Conservation (phyloP, 2,113 vertebrate genomes). For the Apeltes quadracus region DNA sequence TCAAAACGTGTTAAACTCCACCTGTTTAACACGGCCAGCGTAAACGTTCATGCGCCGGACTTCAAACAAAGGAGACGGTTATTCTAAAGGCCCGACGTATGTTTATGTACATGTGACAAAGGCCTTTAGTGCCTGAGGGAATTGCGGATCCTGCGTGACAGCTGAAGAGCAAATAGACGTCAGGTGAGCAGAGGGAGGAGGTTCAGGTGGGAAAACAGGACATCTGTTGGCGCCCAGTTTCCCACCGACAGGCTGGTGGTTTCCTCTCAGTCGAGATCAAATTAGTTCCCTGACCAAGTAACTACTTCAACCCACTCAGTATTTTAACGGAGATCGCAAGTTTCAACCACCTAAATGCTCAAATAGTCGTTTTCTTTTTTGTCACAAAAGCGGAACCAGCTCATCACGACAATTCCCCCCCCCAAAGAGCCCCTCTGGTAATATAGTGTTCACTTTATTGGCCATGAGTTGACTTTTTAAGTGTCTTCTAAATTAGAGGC, state of each 20-base stretch:
- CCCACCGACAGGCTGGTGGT: neutral
- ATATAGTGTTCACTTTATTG: constrained; percentile 68
- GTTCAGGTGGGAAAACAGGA: neutral
- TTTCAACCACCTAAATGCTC: neutral
- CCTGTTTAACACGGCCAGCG: constrained; percentile 12
- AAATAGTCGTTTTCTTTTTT: constrained; percentile 12
- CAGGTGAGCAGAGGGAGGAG: neutral
- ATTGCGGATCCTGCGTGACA: constrained; percentile 5
- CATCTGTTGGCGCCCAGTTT: neutral
- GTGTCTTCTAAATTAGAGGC: constrained; percentile 72
- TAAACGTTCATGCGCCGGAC: neutral
- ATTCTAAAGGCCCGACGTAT: neutral
- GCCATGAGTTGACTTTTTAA: constrained; percentile 72
- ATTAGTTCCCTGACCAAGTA: neutral
- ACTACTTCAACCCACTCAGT: neutral
- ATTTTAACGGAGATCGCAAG: neutral
- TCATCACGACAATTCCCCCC: constrained; percentile 8
- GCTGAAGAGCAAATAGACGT: neutral
- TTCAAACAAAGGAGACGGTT: neutral
- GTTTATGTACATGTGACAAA: neutral
- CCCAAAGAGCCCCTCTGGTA: constrained; percentile 28
- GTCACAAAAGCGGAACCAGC: constrained; percentile 4
- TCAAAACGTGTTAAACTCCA: constrained; percentile 37
- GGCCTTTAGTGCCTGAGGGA: constrained; percentile 1
- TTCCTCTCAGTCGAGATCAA: neutral